Percentiles rank a stretch among this genome's conserved stretches.
These are phyloP conservation scores for Phalacrocorax aristotelis DNA, from an alignment of 2,113 vertebrate species.

Conservation along the genomic window DNA sequence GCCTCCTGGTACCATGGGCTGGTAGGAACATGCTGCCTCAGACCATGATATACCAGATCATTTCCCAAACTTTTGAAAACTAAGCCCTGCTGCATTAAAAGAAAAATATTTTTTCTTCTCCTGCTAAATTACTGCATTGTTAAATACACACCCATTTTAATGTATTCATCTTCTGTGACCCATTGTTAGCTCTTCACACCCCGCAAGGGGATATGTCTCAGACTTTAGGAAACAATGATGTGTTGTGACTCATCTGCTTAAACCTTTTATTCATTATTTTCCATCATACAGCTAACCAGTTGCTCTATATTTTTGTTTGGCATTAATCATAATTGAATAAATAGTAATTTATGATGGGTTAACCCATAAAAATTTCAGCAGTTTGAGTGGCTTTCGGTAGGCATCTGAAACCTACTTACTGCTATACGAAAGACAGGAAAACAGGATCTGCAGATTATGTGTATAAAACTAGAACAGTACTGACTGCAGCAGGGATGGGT, in stretches of 20 bases:
- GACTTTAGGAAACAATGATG: constrained; percentile 18
- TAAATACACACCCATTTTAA: not conserved
- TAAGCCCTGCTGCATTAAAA: not conserved
- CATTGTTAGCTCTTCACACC: not conserved
- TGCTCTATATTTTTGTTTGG: not conserved
- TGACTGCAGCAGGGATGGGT: not conserved
- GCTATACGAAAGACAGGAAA: not conserved
- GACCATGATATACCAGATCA: not conserved
- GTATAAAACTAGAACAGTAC: not conserved
- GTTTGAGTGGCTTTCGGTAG: not conserved
- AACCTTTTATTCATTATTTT: not conserved
- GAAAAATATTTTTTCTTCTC: not conserved
- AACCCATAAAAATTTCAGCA: not conserved
- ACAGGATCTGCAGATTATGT: not conserved
- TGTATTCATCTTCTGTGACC: not conserved
- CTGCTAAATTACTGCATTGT: not conserved
- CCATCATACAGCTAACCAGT: not conserved
- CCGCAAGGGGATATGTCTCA: not conserved
- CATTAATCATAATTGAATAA: not conserved
- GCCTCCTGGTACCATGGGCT: not conserved
- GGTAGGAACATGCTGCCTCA: not conserved
- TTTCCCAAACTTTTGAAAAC: not conserved
- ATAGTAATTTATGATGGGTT: not conserved
- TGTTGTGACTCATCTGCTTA: constrained; percentile 6
- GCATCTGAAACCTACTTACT: not conserved